phyloP scores from a whole-genome alignment of 1,140 invertebrate species.

The Ditylenchus dipsaci region DNA sequence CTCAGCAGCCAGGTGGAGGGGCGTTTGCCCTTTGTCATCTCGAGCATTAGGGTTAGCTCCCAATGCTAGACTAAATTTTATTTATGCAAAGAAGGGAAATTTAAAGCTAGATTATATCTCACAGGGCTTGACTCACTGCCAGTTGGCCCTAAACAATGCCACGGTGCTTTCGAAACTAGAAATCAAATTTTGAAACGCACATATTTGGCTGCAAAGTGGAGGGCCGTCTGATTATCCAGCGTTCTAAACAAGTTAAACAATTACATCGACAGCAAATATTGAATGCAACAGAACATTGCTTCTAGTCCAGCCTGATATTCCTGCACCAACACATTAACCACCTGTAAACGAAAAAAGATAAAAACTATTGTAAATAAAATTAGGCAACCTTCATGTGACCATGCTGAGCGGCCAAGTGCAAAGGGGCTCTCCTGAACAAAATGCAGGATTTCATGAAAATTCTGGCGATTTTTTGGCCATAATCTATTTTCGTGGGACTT shows the following conservation, averaged over 20 bases:
- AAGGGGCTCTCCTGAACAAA: conserved; percentile 68
- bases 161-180: too few species aligned
- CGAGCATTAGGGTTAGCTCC: conserved; percentile 93
- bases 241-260: conserved; percentile 61
- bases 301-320: conserved; percentile 90
- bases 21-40: conserved; percentile 64
- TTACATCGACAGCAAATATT: too few species aligned
- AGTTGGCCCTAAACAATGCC: conserved; percentile 72
- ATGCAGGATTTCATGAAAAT: too few species aligned
- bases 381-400: conserved; percentile 73
- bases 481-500: too few species aligned
- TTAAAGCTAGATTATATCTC: conserved; percentile 65
- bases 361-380: neutral
- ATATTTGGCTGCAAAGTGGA: conserved; percentile 69
- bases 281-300: conserved; percentile 65
- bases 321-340: conserved; percentile 65
- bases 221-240: conserved; percentile 67
- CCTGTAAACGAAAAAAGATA: conserved; percentile 12
- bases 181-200: too few species aligned
- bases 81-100: too few species aligned
- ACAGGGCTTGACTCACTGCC: conserved; percentile 84
- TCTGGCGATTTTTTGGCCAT: too few species aligned
- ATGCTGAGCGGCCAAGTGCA: conserved; percentile 79
- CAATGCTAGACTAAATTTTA: conserved; percentile 59
- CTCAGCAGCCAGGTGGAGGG: conserved; percentile 77